Base-by-base conservation (phyloP, 2,113 vertebrate genomes). In the Galemys pyrenaicus region DNA sequence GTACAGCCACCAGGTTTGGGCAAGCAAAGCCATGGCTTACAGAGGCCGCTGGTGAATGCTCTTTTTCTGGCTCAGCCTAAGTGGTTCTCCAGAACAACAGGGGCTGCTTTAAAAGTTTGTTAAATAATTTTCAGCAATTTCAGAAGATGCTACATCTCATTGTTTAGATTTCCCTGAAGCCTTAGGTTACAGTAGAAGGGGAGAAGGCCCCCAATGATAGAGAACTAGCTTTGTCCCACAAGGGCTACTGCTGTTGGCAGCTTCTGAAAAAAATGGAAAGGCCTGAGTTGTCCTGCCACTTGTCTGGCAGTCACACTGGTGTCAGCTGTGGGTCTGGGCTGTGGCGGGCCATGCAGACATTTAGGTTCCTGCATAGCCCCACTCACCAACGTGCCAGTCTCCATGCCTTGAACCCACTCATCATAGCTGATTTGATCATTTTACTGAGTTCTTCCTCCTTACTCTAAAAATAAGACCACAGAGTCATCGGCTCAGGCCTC, bases 41-140 rank as follows among this genome's bases (percentile, higher is more conserved):
- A 12, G 1, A 6, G 44, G 51, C 54, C 62, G 51, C 71, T 83
- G 64, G 84, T 35, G 95, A 95, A 90, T 0, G 41, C 64, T 81
- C 94, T 94, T 89, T 56, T 89, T 56, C 70, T 60, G 30, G 4
- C 46, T 20, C 88, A 82, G 82, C 26, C 74, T 26, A 32, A 65
- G 94, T 85, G n/a, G 88, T 89, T 95, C 75, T 91, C 44, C 62
- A 85, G 78, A 60, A 84, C 60, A 75, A 93, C 87, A 92, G 51
- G 51, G 30, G 37, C 28, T n/a, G 41, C 46, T 58, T 95, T 30
- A 85, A 91, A 97, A 92, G 54, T 46, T 87, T 94, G 35, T 39
- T 75, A 94, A 60, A 68, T 96, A 84, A 60, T 91, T 97, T 77
- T 95, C 58, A 96, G 64, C 89, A 65, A 82, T 97, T 96, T 96